phyloP scores from a whole-genome alignment of 2,113 vertebrate species.

The Petroica traversi region DNA sequence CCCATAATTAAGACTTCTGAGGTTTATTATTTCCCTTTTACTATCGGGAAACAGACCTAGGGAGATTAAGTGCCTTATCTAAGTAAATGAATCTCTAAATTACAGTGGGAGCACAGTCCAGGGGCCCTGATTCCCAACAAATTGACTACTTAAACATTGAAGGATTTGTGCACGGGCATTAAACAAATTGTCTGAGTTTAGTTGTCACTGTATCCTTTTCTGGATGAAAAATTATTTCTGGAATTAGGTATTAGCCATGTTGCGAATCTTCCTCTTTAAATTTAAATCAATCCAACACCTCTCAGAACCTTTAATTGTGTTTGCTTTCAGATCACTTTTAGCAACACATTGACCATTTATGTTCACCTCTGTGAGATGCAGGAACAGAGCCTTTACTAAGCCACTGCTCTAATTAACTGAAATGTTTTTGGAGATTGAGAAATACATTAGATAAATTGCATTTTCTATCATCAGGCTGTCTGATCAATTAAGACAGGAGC shows the following conservation, averaged over 20 bases:
- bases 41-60: neutral
- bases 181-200: neutral
- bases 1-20: constrained; percentile 3
- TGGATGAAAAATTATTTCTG: neutral
- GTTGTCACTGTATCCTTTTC: neutral
- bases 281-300: neutral
- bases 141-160: neutral
- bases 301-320: neutral
- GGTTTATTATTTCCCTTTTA: constrained; percentile 21
- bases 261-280: neutral
- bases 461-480: neutral
- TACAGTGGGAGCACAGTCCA: neutral
- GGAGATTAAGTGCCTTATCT: neutral
- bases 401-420: neutral
- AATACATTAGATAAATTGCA: neutral
- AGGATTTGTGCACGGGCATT: neutral
- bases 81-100: constrained; percentile 4
- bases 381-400: neutral
- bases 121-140: neutral
- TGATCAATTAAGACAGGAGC: neutral
- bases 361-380: neutral
- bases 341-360: neutral
- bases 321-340: neutral
- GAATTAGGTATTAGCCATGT: neutral
- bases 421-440: neutral